Evolutionary conservation across 2,888 invertebrate species (phyloP).

Genomic region (Lycia hirtaria): DNA sequence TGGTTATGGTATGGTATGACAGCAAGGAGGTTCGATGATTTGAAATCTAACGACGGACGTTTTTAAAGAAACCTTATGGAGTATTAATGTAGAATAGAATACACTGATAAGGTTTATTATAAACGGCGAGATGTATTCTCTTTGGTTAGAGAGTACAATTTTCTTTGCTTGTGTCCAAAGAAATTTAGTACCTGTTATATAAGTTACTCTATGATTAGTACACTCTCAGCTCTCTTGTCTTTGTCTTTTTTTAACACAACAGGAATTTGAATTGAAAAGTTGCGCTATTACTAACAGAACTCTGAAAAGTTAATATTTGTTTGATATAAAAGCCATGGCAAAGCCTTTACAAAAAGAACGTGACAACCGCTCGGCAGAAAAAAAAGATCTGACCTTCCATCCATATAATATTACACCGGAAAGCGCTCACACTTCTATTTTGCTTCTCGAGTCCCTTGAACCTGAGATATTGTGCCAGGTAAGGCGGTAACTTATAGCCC

Average conservation of each 20-base stretch:
- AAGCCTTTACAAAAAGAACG: constrained; percentile 76
- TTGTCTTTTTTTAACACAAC: no score
- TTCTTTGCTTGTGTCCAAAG: no score
- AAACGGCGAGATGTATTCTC: no score
- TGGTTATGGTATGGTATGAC: constrained; percentile 17
- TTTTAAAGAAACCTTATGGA: no score
- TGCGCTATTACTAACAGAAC: no score
- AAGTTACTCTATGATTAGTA: no score
- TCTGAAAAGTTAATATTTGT: neutral
- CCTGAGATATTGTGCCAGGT: constrained; percentile 79
- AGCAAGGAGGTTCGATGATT: neutral
- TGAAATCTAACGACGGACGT: neutral
- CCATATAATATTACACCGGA: constrained; percentile 74
- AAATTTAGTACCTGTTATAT: no score
- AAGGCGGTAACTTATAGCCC: constrained; percentile 12
- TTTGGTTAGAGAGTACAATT: no score
- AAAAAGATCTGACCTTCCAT: constrained; percentile 74
- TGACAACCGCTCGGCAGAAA: constrained; percentile 76
- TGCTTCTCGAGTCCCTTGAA: constrained; percentile 72
- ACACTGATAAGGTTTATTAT: no score
- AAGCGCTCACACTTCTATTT: constrained; percentile 75
- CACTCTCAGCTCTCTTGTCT: no score
- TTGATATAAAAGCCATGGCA: constrained; percentile 49
- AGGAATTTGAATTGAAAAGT: no score
- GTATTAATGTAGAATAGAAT: no score